phyloP scores from a whole-genome alignment of 1,140 invertebrate species.

The Sitobion miscanthi region DNA sequence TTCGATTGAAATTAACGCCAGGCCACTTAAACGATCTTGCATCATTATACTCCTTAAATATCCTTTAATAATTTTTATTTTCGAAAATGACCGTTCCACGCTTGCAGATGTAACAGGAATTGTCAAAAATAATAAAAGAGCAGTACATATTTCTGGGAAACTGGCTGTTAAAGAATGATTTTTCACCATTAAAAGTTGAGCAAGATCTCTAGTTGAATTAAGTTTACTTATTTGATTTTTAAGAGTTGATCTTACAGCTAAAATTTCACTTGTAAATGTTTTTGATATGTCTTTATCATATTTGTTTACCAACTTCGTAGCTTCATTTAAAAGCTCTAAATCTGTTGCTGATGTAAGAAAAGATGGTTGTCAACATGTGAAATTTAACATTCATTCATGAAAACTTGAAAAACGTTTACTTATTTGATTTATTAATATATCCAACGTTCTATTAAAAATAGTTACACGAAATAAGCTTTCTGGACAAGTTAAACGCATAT shows the following conservation, averaged over 20 bases:
- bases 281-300: conserved; percentile 15
- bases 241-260: conserved; percentile 36
- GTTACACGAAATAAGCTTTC: conserved; percentile 20
- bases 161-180: neutral
- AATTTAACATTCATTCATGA: neutral
- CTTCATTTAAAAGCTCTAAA: conserved; percentile 32
- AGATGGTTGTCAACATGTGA: conserved; percentile 19
- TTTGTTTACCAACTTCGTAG: conserved; percentile 30
- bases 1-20: no score
- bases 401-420: neutral
- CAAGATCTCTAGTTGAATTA: conserved; percentile 60
- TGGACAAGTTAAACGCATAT: conserved; percentile 12
- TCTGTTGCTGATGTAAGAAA: conserved; percentile 11
- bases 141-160: conserved; percentile 59
- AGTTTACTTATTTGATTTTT: conserved; percentile 31
- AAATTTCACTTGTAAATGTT: conserved; percentile 36
- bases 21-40: no score
- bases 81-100: no score
- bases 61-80: no score
- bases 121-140: no score
- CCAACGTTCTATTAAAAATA: conserved; percentile 6
- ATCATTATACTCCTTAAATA: no score
- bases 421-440: conserved; percentile 37
- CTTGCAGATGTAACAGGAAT: no score
- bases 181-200: neutral